These are phyloP conservation scores for Matsumyia berberina DNA, from an alignment of 2,888 invertebrate genomes.

Conservation along the genomic window DNA sequence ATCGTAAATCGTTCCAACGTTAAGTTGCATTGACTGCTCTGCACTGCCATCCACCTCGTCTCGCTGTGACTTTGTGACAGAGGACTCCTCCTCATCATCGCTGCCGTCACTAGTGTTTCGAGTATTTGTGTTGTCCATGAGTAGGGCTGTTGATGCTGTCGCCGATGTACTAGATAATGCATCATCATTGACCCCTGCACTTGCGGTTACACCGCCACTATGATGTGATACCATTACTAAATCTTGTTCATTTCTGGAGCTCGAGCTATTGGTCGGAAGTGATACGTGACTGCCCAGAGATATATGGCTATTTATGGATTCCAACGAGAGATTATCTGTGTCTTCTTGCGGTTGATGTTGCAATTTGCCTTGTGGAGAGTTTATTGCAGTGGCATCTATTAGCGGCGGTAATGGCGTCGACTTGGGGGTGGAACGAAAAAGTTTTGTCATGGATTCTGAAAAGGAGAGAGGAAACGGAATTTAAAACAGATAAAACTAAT, in stretches of 20 bases:
- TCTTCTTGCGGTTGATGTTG: conserved; percentile 66
- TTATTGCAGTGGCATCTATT: conserved; percentile 78
- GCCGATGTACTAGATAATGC: conserved; percentile 80
- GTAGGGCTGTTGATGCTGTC: conserved; percentile 81
- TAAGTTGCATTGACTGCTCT: conserved; percentile 78
- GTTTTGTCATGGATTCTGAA: conserved; percentile 83
- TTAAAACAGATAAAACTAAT: conserved; percentile 71
- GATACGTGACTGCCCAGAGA: conserved; percentile 77
- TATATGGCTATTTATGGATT: conserved; percentile 82
- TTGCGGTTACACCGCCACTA: conserved; percentile 51
- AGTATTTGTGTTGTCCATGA: conserved; percentile 79
- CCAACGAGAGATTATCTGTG: conserved; percentile 82
- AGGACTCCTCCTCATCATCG: conserved; percentile 53
- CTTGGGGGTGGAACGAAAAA: conserved; percentile 82
- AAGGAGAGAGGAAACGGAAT: conserved; percentile 73
- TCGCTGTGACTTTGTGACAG: conserved; percentile 49
- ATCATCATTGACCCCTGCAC: conserved; percentile 78
- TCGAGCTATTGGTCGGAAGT: conserved; percentile 73
- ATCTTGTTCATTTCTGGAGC: conserved; percentile 77
- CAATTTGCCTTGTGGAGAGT: conserved; percentile 61
- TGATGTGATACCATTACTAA: conserved; percentile 72
- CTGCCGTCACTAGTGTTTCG: conserved; percentile 58
- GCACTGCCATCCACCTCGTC: conserved; percentile 57
- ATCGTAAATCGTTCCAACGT: conserved; percentile 83
- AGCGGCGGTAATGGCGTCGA: conserved; percentile 75